Evolutionary conservation across 2,888 invertebrate genomes (phyloP), one percentile per base, ranked within the genome.

Genomic region (Digitonthophagus gazella): DNA sequence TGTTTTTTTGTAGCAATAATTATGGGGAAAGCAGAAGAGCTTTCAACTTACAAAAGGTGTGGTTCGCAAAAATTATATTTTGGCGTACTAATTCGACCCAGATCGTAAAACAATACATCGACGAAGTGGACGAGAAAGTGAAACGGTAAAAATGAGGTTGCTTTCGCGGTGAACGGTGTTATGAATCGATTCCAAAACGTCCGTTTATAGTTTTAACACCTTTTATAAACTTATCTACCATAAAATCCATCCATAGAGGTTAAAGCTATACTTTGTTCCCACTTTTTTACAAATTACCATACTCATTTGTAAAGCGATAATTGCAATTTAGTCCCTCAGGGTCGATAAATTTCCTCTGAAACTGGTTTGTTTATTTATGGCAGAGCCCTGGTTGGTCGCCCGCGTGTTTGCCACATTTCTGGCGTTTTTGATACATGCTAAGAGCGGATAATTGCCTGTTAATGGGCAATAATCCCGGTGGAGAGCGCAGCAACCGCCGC

Each of bases 321-420:
- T 61, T 61, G 20, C 19, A n/a, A 19, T 18, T 20, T 19, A 6
- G 61, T 18, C 61, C 61, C 18, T 19, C n/a, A 19, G 61, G 61
- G n/a, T 18, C 61, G 18, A 61, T 61, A 61, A 61, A 61, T 61
- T 61, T 61, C 20, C 18, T 18, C 61, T 4, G 19, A 19, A 20
- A 61, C 61, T 18, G 18, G 20, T 18, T 61, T 20, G 61, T 18
- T 61, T 61, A 61, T 61, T 61, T 61, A 61, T 61, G 61, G 28
- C 28, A 44, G 22, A 3, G 6, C 22, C 22, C 22, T 6, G 61
- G 18, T 58, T 18, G 58, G 15, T 61, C 61, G 18, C 14, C n/a
- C n/a, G 18, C 20, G 61, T 58, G 58, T 58, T 58, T 58, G 58
- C 18, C 58, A 58, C 61, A 61, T 61, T 20, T 61, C 61, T 61